Conservation (phyloP, 2,113 vertebrate species). For the Hyperoodon ampullatus region DNA sequence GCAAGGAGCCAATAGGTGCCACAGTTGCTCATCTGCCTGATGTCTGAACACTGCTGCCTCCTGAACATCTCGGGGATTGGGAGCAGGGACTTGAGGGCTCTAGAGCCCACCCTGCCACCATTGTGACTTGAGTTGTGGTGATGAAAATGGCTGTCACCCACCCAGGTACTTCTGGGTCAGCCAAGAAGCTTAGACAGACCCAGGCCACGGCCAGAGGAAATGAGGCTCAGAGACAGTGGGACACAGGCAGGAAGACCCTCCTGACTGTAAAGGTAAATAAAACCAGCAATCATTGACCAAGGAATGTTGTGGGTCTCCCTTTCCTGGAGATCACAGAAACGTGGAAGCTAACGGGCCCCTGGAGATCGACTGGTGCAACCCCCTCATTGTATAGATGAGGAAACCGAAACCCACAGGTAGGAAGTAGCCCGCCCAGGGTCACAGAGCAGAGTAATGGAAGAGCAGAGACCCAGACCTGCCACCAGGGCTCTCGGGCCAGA, state of each 20-base stretch:
- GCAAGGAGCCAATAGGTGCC: background rate
- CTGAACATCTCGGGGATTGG: background rate
- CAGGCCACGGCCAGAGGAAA: background rate
- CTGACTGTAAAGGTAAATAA: slow-evolving; percentile 14
- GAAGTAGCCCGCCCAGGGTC: background rate
- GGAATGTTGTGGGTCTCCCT: background rate
- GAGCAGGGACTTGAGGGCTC: background rate
- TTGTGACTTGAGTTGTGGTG: background rate
- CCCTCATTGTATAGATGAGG: background rate
- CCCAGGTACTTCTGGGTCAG: background rate
- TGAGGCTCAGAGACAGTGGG: slow-evolving; percentile 21
- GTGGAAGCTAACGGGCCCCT: background rate
- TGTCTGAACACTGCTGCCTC: background rate
- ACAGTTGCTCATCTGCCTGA: background rate
- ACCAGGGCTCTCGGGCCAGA: background rate
- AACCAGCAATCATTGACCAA: background rate
- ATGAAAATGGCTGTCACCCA: background rate
- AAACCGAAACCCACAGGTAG: background rate
- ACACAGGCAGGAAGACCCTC: slow-evolving; percentile 34
- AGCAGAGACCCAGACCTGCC: background rate
- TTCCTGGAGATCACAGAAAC: background rate
- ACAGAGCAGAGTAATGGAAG: background rate
- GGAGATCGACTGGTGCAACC: background rate
- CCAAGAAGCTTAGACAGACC: background rate
- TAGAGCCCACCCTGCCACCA: background rate